These are phyloP conservation scores for Cerastis rubricosa DNA, from an alignment of 2,888 invertebrate species.

Conservation along the genomic window DNA sequence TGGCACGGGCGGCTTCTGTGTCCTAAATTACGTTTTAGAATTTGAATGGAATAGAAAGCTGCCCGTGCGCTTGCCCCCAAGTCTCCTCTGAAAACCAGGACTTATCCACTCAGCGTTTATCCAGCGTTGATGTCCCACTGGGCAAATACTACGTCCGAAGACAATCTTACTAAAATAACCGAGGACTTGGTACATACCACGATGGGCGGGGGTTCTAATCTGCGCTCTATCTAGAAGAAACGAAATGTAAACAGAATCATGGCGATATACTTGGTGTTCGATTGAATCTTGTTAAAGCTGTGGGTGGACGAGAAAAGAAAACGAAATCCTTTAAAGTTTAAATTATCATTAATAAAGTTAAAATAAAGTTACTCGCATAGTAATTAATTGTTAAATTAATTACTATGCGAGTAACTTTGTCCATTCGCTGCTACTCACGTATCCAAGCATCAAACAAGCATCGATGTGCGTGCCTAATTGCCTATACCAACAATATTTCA, in stretches of 20 bases:
- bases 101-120: neutral
- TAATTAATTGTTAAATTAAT: no score
- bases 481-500: neutral
- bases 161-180: conserved; percentile 17
- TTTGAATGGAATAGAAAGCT: no score
- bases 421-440: neutral
- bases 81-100: no score
- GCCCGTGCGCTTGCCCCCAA: no score
- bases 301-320: neutral
- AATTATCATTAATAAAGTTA: neutral
- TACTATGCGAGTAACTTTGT: neutral
- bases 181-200: conserved; percentile 46
- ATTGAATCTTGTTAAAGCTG: neutral
- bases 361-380: no score
- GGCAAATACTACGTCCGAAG: conserved; percentile 1
- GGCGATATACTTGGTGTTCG: neutral
- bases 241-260: conserved; percentile 16
- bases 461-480: neutral
- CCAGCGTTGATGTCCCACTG: neutral
- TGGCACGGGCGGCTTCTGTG: no score
- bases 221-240: conserved; percentile 56
- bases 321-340: neutral
- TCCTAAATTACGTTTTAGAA: no score
- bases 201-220: conserved; percentile 31
- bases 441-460: neutral